These are phyloP conservation scores for Rambutsinella grinnellia DNA, from an alignment of 2,888 invertebrate genomes.

Conservation along the genomic window DNA sequence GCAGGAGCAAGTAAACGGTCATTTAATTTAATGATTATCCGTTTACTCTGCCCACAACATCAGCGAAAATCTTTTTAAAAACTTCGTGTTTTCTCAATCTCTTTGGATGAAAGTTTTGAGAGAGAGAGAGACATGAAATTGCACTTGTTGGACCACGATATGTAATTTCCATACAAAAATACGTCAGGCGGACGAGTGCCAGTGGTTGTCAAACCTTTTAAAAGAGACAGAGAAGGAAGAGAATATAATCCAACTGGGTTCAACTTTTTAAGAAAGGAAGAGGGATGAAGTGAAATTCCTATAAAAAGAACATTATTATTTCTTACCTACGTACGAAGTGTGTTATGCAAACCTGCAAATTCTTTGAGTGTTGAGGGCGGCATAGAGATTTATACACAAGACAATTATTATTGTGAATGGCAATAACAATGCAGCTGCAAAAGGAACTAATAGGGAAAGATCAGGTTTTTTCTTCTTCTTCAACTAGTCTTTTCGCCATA, in stretches of 20 bases:
- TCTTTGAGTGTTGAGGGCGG: constrained; percentile 46
- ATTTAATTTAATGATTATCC: constrained; percentile 55
- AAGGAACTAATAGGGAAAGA: constrained; percentile 41
- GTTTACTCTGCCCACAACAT: constrained; percentile 37
- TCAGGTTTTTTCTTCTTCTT: constrained; percentile 42
- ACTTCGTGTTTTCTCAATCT: constrained; percentile 12
- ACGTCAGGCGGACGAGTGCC: constrained; percentile 18
- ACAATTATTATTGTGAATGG: constrained; percentile 23
- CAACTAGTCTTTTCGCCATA: background rate
- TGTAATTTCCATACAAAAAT: constrained; percentile 40
- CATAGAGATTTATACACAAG: constrained; percentile 37
- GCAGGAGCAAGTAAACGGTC: constrained; percentile 44
- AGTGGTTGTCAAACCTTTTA: constrained; percentile 4
- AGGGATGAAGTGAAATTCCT: background rate
- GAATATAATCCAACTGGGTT: constrained; percentile 6
- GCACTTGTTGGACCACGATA: constrained; percentile 49
- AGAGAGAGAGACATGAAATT: constrained; percentile 49
- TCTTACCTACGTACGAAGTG: constrained; percentile 35
- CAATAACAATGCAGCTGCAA: constrained; percentile 22
- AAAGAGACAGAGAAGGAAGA: constrained; percentile 4
- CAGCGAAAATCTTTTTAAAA: constrained; percentile 12
- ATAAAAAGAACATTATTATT: constrained; percentile 6
- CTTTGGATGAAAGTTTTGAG: constrained; percentile 43
- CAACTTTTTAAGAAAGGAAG: background rate
- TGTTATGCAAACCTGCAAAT: constrained; percentile 39